A percentile compares a stretch with the other conserved stretches of the same genome.
phyloP scores from a whole-genome alignment of 2,113 vertebrate genomes.

The Hemiprocne comata region DNA sequence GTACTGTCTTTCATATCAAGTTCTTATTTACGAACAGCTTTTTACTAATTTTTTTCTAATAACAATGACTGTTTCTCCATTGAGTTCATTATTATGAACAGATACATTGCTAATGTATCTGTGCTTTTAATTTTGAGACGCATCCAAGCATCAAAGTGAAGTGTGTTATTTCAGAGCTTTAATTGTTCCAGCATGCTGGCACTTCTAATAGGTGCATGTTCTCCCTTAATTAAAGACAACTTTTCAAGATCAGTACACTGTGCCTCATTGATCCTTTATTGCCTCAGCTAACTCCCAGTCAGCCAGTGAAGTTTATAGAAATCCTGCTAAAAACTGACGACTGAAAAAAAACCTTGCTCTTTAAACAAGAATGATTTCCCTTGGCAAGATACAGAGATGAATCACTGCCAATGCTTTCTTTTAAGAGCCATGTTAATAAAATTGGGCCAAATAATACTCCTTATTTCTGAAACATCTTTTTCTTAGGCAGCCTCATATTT shows the following conservation, averaged over 20 bases:
- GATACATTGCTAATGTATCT: slow-evolving; percentile 11
- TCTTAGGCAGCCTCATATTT: slow-evolving; percentile 56
- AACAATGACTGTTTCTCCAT: background rate
- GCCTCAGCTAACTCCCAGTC: slow-evolving; percentile 22
- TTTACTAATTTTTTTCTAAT: background rate
- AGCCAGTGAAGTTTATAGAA: slow-evolving; percentile 18
- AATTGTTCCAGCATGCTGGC: slow-evolving; percentile 50
- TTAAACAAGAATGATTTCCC: slow-evolving; percentile 49
- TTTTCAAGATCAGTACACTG: slow-evolving; percentile 31
- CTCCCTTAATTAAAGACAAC: slow-evolving; percentile 56
- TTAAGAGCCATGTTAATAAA: slow-evolving; percentile 48
- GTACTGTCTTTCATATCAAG: background rate
- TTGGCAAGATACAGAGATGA: slow-evolving; percentile 47
- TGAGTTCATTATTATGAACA: slow-evolving; percentile 6
- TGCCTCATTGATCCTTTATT: background rate
- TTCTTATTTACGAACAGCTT: background rate
- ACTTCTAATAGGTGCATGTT: slow-evolving; percentile 24
- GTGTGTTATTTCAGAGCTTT: slow-evolving; percentile 49
- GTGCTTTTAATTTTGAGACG: slow-evolving; percentile 31
- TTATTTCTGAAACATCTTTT: slow-evolving; percentile 58
- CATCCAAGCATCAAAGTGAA: slow-evolving; percentile 44
- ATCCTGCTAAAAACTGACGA: background rate
- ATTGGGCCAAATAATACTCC: slow-evolving; percentile 39
- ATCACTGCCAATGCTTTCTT: slow-evolving; percentile 39
- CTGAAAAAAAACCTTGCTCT: background rate